These are phyloP conservation scores for Gonocerus acuteangulatus DNA, from an alignment of 2,888 invertebrate genomes.

Conservation along the genomic window DNA sequence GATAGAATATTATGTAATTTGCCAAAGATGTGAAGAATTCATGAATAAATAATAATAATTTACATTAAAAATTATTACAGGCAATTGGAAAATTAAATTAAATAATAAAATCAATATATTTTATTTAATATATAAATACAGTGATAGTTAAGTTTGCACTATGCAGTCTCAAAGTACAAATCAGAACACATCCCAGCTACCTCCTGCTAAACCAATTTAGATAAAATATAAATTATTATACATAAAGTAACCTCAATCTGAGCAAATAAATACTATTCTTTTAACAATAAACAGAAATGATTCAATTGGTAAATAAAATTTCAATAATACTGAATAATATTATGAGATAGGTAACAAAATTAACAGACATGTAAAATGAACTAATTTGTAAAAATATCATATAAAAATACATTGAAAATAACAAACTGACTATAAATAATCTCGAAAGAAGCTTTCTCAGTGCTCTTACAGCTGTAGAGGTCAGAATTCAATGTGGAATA, in stretches of 20 bases:
- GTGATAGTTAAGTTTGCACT: slow-evolving; percentile 20
- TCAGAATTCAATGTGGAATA: too few relatives aligned
- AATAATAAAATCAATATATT: slow-evolving; percentile 16
- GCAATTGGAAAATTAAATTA: too few relatives aligned
- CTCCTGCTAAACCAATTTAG: slow-evolving; percentile 1
- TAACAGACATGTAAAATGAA: not conserved
- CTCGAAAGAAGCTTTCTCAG: too few relatives aligned
- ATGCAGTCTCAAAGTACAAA: slow-evolving; percentile 19
- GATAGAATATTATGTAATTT: too few relatives aligned
- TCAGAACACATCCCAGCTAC: slow-evolving; percentile 11
- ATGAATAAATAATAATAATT: too few relatives aligned
- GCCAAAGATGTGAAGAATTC: too few relatives aligned
- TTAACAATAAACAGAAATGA: slow-evolving; percentile 1
- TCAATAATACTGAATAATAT: slow-evolving; percentile 8
- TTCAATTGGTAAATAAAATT: slow-evolving; percentile 3
- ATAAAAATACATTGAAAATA: too few relatives aligned
- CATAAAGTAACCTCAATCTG: not conserved
- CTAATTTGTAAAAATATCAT: too few relatives aligned
- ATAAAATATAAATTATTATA: not conserved
- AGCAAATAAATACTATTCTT: not conserved
- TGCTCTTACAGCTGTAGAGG: too few relatives aligned
- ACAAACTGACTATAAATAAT: too few relatives aligned
- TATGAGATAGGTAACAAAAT: not conserved
- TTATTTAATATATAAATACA: slow-evolving; percentile 17
- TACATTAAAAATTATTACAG: too few relatives aligned